Conservation (phyloP, 2,888 invertebrate species). For the Clitarchus hookeri region DNA sequence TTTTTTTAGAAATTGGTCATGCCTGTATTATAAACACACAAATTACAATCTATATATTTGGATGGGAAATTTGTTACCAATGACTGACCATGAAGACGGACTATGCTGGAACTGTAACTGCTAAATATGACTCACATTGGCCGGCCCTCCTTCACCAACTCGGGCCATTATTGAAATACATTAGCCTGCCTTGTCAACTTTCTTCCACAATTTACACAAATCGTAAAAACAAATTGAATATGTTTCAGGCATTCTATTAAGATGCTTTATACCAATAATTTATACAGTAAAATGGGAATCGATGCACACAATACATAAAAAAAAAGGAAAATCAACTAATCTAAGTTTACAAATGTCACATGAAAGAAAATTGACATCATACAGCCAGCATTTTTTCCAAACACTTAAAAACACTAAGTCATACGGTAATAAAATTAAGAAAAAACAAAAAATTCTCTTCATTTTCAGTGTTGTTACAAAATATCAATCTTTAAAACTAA, state of each 20-base stretch:
- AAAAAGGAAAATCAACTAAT: conserved; percentile 38
- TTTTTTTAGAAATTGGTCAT: conserved; percentile 36
- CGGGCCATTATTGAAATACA: conserved; percentile 1
- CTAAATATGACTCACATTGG: conserved; percentile 14
- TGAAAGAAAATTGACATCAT: conserved; percentile 30
- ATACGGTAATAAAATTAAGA: conserved; percentile 36
- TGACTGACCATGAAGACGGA: conserved; percentile 7
- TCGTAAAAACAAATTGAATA: neutral
- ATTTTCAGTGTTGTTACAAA: conserved; percentile 40
- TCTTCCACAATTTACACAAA: conserved; percentile 19
- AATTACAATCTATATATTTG: conserved; percentile 10
- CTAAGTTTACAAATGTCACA: conserved; percentile 41
- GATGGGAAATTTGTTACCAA: neutral
- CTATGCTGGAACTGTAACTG: conserved; percentile 10
- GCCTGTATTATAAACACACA: conserved; percentile 36
- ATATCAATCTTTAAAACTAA: conserved; percentile 41
- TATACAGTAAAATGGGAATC: conserved; percentile 43
- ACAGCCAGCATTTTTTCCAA: neutral
- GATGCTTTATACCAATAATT: conserved; percentile 36
- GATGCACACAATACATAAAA: conserved; percentile 39
- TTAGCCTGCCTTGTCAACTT: neutral
- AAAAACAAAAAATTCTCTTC: conserved; percentile 34
- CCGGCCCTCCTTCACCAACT: conserved; percentile 2
- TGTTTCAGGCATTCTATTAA: conserved; percentile 10
- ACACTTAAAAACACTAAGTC: conserved; percentile 25